Evolutionary conservation across 2,113 vertebrate species (phyloP).

Genomic region (Carollia perspicillata): DNA sequence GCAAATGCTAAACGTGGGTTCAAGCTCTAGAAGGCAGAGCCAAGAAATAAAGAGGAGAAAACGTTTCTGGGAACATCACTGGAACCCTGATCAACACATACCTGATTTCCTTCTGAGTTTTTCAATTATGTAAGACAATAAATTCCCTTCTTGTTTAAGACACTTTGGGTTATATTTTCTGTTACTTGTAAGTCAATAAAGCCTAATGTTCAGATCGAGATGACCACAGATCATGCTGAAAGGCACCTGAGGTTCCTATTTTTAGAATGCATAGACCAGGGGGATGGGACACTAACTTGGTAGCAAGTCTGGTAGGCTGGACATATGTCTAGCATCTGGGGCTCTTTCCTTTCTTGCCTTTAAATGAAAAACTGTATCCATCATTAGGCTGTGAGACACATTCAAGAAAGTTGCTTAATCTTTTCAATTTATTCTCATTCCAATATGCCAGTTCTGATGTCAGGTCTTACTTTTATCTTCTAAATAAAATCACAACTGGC

Average conservation of each 20-base stretch:
- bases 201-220: neutral
- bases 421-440: neutral
- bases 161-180: neutral
- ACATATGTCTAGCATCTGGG: neutral
- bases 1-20: neutral
- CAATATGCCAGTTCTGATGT: neutral
- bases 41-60: neutral
- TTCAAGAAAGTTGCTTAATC: neutral
- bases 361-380: neutral
- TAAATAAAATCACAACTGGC: neutral
- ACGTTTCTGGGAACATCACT: neutral
- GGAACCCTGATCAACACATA: neutral
- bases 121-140: neutral
- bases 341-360: neutral
- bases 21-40: neutral
- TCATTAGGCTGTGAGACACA: neutral
- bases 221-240: neutral
- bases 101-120: neutral
- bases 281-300: neutral
- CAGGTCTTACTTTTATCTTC: slow-evolving; percentile 1
- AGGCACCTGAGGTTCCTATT: neutral
- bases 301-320: neutral
- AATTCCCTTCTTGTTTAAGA: neutral
- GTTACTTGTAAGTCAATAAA: neutral
- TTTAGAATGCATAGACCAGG: neutral